A percentile compares a stretch with the other conserved stretches of the same genome.
These are phyloP conservation scores for Enteromius viviparus DNA, from an alignment of 2,797 vertebrate species.

Conservation along the genomic window DNA sequence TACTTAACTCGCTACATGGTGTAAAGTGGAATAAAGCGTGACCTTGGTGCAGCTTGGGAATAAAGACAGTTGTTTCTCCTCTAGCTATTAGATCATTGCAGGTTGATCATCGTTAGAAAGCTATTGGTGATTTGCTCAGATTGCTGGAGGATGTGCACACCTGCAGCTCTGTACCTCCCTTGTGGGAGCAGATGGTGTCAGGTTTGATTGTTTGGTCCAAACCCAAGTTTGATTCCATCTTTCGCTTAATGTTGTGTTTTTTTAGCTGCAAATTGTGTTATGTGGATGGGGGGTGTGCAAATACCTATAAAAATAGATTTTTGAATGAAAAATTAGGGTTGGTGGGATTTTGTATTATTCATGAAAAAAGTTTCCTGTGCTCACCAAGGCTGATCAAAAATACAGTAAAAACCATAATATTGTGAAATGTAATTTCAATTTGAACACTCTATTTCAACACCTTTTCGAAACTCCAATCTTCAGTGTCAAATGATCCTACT, in stretches of 20 bases:
- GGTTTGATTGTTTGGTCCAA: conserved; percentile 16
- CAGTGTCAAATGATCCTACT: too few species aligned
- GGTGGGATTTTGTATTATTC: conserved; percentile 2
- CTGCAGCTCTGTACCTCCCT: conserved; percentile 13
- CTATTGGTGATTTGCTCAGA: conserved; percentile 29
- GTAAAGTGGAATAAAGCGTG: conserved; percentile 39
- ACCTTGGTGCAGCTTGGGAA: conserved; percentile 38
- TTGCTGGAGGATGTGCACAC: conserved; percentile 14
- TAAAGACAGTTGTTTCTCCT: background rate
- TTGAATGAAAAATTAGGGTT: background rate
- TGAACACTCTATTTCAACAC: background rate
- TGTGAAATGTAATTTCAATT: background rate
- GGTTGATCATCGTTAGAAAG: background rate
- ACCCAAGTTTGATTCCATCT: conserved; percentile 21
- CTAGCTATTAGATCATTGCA: background rate
- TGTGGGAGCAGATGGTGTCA: conserved; percentile 6
- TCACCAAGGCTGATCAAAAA: background rate
- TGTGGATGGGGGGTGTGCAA: background rate
- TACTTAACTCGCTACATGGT: conserved; percentile 41
- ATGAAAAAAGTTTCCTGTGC: background rate
- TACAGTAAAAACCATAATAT: background rate
- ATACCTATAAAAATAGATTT: background rate
- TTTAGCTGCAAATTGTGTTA: background rate
- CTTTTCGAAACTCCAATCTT: too few species aligned
- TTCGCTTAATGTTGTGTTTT: background rate